A percentile compares a stretch with the other conserved stretches of the same genome.
Conservation (phyloP, 2,113 vertebrate species). For the Chionomys nivalis region DNA sequence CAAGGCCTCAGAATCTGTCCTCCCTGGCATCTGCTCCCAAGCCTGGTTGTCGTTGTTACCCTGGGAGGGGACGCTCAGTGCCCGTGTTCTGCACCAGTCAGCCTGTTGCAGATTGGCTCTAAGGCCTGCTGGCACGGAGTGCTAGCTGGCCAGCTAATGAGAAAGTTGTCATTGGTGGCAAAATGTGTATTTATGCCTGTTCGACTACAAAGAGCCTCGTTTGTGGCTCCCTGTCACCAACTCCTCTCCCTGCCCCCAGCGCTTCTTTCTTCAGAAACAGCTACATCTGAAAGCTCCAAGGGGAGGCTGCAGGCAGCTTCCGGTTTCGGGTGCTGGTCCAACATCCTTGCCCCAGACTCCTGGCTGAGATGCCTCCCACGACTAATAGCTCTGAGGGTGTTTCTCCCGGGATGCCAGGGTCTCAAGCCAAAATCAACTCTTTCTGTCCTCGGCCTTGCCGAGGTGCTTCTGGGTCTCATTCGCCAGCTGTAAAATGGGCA, state of each 20-base stretch:
- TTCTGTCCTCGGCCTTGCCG: neutral
- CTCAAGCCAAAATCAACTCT: neutral
- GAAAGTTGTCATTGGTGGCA: neutral
- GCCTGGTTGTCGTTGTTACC: neutral
- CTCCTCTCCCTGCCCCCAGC: neutral
- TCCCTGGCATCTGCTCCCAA: slow-evolving; percentile 35
- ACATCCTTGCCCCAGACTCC: neutral
- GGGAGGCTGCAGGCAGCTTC: neutral
- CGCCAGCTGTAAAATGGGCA: neutral
- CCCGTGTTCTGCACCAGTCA: accelerated
- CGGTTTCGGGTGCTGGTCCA: neutral
- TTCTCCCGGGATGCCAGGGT: neutral
- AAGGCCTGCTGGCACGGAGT: neutral
- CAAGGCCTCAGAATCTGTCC: slow-evolving; percentile 26
- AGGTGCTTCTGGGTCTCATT: neutral
- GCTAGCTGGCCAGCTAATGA: neutral
- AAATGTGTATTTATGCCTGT: neutral
- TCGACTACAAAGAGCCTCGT: neutral
- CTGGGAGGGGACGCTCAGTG: slow-evolving; percentile 40
- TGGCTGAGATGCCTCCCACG: neutral
- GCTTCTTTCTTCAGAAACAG: neutral
- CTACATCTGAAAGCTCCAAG: neutral
- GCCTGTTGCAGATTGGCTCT: neutral
- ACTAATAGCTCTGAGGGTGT: neutral
- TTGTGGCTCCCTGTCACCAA: neutral